Conservation (phyloP, 2,888 invertebrate genomes). For the Microctonus hyperodae region DNA sequence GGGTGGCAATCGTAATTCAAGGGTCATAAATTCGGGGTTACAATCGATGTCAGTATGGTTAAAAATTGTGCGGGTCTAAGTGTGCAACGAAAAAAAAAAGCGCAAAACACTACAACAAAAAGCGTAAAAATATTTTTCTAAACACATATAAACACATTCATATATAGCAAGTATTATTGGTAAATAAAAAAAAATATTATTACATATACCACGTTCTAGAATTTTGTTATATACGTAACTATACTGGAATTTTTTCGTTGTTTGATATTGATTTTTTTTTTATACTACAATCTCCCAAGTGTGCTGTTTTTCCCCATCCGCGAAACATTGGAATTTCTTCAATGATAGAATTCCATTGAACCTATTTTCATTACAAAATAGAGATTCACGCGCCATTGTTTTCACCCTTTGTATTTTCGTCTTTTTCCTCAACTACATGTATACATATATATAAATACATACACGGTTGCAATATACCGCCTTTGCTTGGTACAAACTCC, state of each 20-base stretch:
- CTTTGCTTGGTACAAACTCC: slow-evolving; percentile 15
- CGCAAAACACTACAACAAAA: not conserved
- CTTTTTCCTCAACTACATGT: not conserved
- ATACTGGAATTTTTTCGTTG: too few species aligned
- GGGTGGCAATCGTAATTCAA: slow-evolving; percentile 27
- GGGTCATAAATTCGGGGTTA: slow-evolving; percentile 24
- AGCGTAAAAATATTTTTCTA: too few species aligned
- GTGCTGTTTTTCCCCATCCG: slow-evolving; percentile 36
- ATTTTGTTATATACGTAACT: slow-evolving; percentile 26
- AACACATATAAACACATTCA: too few species aligned
- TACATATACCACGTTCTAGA: not conserved
- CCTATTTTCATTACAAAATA: slow-evolving; percentile 42
- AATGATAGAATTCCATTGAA: slow-evolving; percentile 40
- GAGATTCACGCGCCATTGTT: slow-evolving; percentile 37
- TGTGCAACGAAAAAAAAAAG: slow-evolving; percentile 14
- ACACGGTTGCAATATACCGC: not conserved
- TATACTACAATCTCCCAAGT: not conserved
- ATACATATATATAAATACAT: not conserved
- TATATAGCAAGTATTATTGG: too few species aligned
- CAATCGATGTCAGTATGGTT: slow-evolving; percentile 23
- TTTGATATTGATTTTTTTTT: slow-evolving; percentile 35
- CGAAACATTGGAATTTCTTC: slow-evolving; percentile 37
- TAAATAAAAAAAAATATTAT: not conserved
- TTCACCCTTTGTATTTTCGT: slow-evolving; percentile 33
- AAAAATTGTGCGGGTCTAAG: slow-evolving; percentile 29